Evolutionary conservation across 1,140 invertebrate species (phyloP).

Genomic region (Drosophila virilis): DNA sequence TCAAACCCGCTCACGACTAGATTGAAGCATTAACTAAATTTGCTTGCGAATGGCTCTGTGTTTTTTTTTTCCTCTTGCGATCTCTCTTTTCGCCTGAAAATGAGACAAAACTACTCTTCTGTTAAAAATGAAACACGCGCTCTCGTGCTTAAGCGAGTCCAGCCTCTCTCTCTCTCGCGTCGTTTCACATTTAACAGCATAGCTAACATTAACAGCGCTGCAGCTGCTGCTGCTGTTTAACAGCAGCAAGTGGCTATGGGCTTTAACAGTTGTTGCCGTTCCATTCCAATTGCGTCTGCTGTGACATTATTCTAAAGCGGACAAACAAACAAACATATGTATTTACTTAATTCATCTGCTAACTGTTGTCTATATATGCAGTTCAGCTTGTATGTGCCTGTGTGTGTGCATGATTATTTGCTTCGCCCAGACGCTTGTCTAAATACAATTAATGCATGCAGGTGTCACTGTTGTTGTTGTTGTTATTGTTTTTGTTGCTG

Average conservation of each 20-base stretch:
- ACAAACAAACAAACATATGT: constrained; percentile 27
- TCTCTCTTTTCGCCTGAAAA: constrained; percentile 14
- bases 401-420: constrained; percentile 26
- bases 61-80: constrained; percentile 13
- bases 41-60: constrained; percentile 3
- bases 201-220: constrained; percentile 21
- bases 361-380: constrained; percentile 7
- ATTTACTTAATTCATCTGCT: constrained; percentile 32
- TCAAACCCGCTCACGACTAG: constrained; percentile 15
- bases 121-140: background rate
- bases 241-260: constrained; percentile 43
- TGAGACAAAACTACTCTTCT: background rate
- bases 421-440: constrained; percentile 47
- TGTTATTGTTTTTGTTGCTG: constrained; percentile 13
- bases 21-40: constrained; percentile 40
- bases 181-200: background rate
- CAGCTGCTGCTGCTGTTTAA: constrained; percentile 12
- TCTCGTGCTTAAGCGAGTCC: background rate
- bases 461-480: constrained; percentile 26
- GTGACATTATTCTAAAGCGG: constrained; percentile 35
- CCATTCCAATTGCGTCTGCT: constrained; percentile 33
- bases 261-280: constrained; percentile 29
- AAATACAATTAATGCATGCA: constrained; percentile 53
- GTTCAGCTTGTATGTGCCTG: background rate
- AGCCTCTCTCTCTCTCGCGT: background rate